Evolutionary conservation across 2,888 invertebrate species (phyloP).

Genomic region (Epinotia demarniana): DNA sequence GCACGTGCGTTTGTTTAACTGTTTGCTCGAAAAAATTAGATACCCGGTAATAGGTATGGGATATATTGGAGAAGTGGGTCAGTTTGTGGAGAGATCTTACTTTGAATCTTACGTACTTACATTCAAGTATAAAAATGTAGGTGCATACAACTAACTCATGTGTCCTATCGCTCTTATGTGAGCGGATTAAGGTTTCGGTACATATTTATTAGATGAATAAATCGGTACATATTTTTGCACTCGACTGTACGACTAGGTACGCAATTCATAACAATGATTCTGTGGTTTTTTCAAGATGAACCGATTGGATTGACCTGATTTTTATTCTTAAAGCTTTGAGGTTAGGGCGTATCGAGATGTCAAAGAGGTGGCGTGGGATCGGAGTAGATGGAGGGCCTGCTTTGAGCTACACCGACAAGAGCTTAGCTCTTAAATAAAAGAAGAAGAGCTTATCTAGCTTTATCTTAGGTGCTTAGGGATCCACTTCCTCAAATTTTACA

Average conservation of each 20-base stretch:
- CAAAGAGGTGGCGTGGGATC: too few relatives aligned
- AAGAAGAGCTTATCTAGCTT: too few relatives aligned
- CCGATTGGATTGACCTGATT: background rate
- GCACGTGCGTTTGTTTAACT: slow-evolving; percentile 60
- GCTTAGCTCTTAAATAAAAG: too few relatives aligned
- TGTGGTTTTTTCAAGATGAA: background rate
- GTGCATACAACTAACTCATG: too few relatives aligned
- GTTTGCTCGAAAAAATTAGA: slow-evolving; percentile 59
- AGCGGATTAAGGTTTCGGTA: too few relatives aligned
- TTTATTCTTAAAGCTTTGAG: background rate
- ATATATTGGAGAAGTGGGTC: slow-evolving; percentile 28
- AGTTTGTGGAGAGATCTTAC: slow-evolving; percentile 9
- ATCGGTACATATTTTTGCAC: too few relatives aligned
- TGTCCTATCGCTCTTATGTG: too few relatives aligned
- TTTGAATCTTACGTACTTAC: slow-evolving; percentile 1
- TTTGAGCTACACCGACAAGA: too few relatives aligned
- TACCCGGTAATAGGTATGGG: slow-evolving; percentile 28
- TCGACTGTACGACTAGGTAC: background rate
- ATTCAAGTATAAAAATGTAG: too few relatives aligned
- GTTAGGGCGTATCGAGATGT: too few relatives aligned
- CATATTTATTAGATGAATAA: too few relatives aligned
- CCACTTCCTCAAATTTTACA: background rate
- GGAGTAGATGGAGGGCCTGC: too few relatives aligned
- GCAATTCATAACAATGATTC: background rate
- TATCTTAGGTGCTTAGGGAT: background rate